Base-by-base conservation (phyloP, 1,140 invertebrate genomes). In the Zophobas atratus region DNA sequence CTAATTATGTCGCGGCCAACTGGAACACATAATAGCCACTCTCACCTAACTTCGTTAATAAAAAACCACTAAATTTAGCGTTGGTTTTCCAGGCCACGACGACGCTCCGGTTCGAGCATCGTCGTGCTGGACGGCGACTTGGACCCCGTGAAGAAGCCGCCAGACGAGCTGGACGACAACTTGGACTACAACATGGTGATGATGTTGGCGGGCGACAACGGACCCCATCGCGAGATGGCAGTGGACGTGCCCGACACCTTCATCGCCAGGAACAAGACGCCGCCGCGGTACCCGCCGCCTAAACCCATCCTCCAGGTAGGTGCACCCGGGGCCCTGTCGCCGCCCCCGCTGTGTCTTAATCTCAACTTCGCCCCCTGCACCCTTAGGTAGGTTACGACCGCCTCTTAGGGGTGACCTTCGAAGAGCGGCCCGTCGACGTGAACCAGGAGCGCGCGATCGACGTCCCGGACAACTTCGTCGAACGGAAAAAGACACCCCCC, bases 211-310 rank as follows among this genome's bases (percentile, higher is more conserved):
- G 88, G 90, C 84, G 92, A 93, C 86, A 91, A 91, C 86, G 92
- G 93, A 87, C 94, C 94, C 84, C 94, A 95, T 90, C 92, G 95
- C 85, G 98, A 99, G 92, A 97, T 99, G 95, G 96, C 98, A 84
- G 97, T 99, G 85, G 98, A 99, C 88, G 97, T 98, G 79, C 98
- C 98, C 83, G 97, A 98, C 85, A 94, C 93, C 84, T 99, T 99
- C 89, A 93, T 98, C 81, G 95, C 92, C 80, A 91, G 93, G 86
- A 95, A 94, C 88, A 98, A 96, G 90, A 97, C 93, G 77, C 96
- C 94, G 79, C 97, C 95, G 80, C 92, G 96, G 85, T 98, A 97
- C 90, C 95, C 95, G 70, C 94, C 94, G 38, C 93, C 92, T 20
- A 92, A 92, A 80, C 91, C 90, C 71, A 82, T 80, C 67, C 78